These are phyloP conservation scores for Notiomystis cincta DNA, from an alignment of 2,113 vertebrate species.

Conservation along the genomic window DNA sequence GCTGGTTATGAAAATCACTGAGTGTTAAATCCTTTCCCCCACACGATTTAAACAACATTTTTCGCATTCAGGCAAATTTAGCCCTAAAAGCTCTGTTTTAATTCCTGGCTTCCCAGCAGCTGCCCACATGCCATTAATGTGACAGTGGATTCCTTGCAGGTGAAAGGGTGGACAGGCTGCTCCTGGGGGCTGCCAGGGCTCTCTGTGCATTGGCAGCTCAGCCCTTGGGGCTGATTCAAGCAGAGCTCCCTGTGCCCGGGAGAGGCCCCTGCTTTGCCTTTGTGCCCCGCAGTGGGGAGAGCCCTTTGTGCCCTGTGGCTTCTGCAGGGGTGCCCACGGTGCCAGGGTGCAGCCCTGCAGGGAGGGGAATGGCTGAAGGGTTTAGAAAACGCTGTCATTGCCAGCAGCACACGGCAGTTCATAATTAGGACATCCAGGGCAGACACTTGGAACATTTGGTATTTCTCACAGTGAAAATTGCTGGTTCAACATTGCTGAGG, in stretches of 20 bases:
- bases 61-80: neutral
- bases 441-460: neutral
- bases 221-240: conserved; percentile 21
- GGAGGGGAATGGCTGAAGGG: neutral
- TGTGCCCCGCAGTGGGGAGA: neutral
- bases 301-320: neutral
- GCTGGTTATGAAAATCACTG: neutral
- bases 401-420: neutral
- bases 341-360: neutral
- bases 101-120: neutral
- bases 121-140: neutral
- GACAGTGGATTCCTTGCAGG: neutral
- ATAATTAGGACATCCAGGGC: neutral
- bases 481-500: neutral
- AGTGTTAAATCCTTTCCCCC: neutral
- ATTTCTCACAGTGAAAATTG: neutral
- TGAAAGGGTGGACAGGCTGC: neutral
- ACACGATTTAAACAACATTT: neutral
- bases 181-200: neutral
- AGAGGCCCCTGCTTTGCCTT: neutral
- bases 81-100: neutral
- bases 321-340: neutral
- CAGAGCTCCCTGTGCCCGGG: neutral
- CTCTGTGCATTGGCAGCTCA: neutral
- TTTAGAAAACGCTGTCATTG: neutral